Evolutionary conservation across 2,888 invertebrate genomes (phyloP).

Genomic region (Pheosia tremula): DNA sequence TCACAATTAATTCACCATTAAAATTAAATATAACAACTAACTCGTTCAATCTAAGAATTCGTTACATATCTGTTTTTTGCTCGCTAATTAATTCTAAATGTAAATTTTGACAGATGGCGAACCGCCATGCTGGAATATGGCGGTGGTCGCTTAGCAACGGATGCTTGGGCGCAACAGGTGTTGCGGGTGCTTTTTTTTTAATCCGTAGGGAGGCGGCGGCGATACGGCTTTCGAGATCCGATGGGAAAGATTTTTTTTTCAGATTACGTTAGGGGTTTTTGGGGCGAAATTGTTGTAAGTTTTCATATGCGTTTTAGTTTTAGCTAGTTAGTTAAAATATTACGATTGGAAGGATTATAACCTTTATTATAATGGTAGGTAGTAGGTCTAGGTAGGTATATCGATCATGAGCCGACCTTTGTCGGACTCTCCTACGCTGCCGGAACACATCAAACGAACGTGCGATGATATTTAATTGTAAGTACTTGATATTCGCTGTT

Average conservation of each 20-base stretch:
- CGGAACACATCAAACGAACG: conserved; percentile 19
- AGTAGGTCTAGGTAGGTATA: neutral
- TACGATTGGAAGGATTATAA: no score
- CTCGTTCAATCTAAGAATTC: conserved; percentile 5
- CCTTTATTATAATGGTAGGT: no score
- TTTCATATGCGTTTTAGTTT: conserved; percentile 16
- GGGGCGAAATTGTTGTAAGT: conserved; percentile 23
- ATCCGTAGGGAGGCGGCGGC: conserved; percentile 54
- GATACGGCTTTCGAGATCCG: conserved; percentile 67
- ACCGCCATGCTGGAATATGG: conserved; percentile 65
- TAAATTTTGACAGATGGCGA: conserved; percentile 79
- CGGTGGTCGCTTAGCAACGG: conserved; percentile 62
- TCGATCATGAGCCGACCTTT: conserved; percentile 16
- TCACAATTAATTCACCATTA: neutral
- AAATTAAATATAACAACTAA: neutral
- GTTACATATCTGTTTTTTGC: conserved; percentile 17
- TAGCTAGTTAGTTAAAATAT: conserved; percentile 10
- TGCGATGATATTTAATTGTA: conserved; percentile 8
- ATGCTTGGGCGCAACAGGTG: conserved; percentile 80
- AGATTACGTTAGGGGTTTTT: conserved; percentile 36
- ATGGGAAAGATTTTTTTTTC: conserved; percentile 59
- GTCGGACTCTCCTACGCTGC: conserved; percentile 14
- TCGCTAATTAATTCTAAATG: conserved; percentile 56
- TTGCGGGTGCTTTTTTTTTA: conserved; percentile 56
- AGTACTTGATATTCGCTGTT: neutral